Base-by-base conservation (phyloP, 2,888 invertebrate genomes). In the Melanophora roralis region DNA sequence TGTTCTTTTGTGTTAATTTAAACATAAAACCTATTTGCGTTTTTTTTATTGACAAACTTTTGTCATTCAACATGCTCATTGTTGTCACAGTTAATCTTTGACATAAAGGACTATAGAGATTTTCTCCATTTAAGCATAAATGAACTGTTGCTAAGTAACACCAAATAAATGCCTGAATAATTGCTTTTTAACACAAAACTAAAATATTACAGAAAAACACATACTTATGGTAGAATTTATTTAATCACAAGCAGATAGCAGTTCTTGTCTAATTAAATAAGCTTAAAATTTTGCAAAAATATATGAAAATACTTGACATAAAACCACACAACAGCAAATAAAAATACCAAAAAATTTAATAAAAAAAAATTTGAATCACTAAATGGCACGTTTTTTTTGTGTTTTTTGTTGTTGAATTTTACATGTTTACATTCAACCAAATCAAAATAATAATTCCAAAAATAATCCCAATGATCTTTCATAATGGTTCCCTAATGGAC, bases 401-500 rank as follows among this genome's bases (percentile, higher is more conserved):
- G 14, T 43, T 53, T 57, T 53, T 21, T 16, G 16, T n/a, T n/a
- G n/a, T n/a, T n/a, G n/a, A n/a, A n/a, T n/a, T n/a, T n/a, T n/a
- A n/a, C n/a, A n/a, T 14, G 2, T 53, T n/a, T n/a, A 49, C 5
- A 19, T 12, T 16, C 47, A 59, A 60, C n/a, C 57, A 69, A 69
- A 59, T 69, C 59, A 69, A 68, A 57, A 68, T 68, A 45, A 69
- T 38, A 23, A 47, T 16, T 38, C 64, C 64, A 38, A 55, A 64
- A 27, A 64, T 73, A 73, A 64, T 65, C 73, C 21, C 21, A n/a
- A 65, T 55, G 45, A 55, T 19, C 57, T 73, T 57, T 40, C 36
- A 73, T 65, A 57, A 64, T 73, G 65, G 14, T 49, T 65, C 65
- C 38, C 57, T 71, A 71, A 78, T 73, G 72, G 62, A 73, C 21